phyloP scores from a whole-genome alignment of 1,140 invertebrate genomes.

The Paralvinella palmiformis region DNA sequence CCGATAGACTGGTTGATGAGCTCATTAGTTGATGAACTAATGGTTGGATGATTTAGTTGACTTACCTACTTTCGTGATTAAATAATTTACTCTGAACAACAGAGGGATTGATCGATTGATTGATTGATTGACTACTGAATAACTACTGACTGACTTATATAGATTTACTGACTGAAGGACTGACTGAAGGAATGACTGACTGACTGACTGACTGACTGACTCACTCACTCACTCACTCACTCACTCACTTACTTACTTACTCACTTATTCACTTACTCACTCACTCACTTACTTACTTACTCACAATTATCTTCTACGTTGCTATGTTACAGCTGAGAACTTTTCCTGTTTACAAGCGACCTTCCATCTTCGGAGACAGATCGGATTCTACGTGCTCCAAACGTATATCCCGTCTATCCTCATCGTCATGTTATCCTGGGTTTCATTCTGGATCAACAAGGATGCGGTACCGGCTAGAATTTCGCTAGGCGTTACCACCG shows the following conservation, averaged over 20 bases:
- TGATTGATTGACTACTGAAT: too few relatives aligned
- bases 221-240: background rate
- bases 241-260: background rate
- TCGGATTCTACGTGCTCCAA: conserved; percentile 73
- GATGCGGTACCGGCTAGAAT: conserved; percentile 19
- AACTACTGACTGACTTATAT: too few relatives aligned
- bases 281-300: background rate
- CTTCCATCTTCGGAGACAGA: conserved; percentile 73
- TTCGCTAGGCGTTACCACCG: conserved; percentile 41
- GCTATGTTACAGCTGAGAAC: conserved; percentile 7
- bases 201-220: background rate
- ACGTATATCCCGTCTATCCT: conserved; percentile 85
- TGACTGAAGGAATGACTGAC: background rate
- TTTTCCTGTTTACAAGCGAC: conserved; percentile 58
- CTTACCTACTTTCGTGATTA: too few relatives aligned
- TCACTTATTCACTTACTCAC: background rate
- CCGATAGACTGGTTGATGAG: too few relatives aligned
- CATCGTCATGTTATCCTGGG: conserved; percentile 20
- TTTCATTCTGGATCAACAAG: conserved; percentile 19
- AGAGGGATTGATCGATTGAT: too few relatives aligned
- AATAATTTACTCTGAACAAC: too few relatives aligned
- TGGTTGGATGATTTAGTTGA: too few relatives aligned
- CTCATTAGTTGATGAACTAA: too few relatives aligned
- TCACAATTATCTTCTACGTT: background rate
- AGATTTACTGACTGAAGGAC: too few relatives aligned